Evolutionary conservation across 2,888 invertebrate genomes (phyloP).

Genomic region (Peribatodes rhomboidaria): DNA sequence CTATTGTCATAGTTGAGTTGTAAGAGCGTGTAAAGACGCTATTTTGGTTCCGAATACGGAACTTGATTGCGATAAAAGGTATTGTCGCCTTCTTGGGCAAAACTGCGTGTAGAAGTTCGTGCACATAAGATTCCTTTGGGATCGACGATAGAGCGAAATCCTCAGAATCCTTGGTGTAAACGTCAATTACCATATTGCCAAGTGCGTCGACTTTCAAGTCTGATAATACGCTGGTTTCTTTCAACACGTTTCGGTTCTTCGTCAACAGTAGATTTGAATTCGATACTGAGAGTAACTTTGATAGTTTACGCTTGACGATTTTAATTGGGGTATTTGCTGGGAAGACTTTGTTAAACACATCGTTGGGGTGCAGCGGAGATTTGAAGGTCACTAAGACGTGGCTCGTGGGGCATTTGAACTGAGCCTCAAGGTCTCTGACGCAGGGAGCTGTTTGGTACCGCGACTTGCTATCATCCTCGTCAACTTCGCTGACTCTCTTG

Average conservation of each 20-base stretch:
- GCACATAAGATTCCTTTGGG: conserved; percentile 77
- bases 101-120: conserved; percentile 73
- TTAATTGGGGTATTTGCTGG: conserved; percentile 77
- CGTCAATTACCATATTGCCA: conserved; percentile 76
- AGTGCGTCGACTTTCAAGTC: conserved; percentile 74
- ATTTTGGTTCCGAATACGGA: conserved; percentile 74
- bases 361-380: conserved; percentile 72
- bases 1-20: conserved; percentile 82
- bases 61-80: conserved; percentile 82
- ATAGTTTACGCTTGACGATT: conserved; percentile 76
- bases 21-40: conserved; percentile 83
- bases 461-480: conserved; percentile 62
- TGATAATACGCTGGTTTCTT: conserved; percentile 71
- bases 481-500: conserved; percentile 55
- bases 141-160: conserved; percentile 74
- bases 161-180: conserved; percentile 78
- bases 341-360: conserved; percentile 78
- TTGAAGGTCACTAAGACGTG: conserved; percentile 77
- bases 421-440: conserved; percentile 65
- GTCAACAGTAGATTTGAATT: conserved; percentile 74
- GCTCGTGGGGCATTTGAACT: conserved; percentile 75
- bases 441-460: conserved; percentile 75
- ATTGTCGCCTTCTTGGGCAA: conserved; percentile 74
- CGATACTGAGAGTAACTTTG: conserved; percentile 74
- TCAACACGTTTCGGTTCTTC: conserved; percentile 77